Evolutionary conservation across 1,140 invertebrate genomes (phyloP), one percentile per base, ranked within the genome.

Genomic region (Bacillus rossius): DNA sequence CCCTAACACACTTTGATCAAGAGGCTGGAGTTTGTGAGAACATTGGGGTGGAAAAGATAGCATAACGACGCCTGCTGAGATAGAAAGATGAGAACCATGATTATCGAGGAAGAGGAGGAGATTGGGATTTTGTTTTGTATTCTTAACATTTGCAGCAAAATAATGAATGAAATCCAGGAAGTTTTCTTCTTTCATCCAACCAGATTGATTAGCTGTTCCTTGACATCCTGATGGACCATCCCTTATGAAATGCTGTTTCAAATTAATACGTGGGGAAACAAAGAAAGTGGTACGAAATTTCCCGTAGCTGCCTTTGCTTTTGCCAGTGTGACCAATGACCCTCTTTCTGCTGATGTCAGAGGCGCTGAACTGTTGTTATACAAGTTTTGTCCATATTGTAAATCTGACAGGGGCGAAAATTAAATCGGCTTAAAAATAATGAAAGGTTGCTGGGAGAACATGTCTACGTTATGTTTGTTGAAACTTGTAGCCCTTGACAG

Each of bases 211-310:
- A 2, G 8, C 3, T 2, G 4, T 26, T 41, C 34, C 52, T 13
- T 2, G 43, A 56, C 59, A 66, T 20, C 67, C 69, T 23, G 65
- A 3, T 26, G 75, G 76, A 22, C 71, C 75, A 66, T 72, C 71
- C 45, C 65, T 68, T 4, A 79, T 57, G 56, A 81, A 77, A 61
- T 75, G 69, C 13, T 72, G 65, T 42, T 72, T 63, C 56, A 67
- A 75, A 54, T 69, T 60, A 5, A 72, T 66, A 57, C 73, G 25
- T 4, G 74, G 71, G 62, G 75, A 75, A 25, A 75, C 62, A 57
- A 76, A 75, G 20, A 74, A 34, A 29, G 71, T 45, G 73, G 72
- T 22, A 72, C 50, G 37, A 54, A 34, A 57, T 68, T 67, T 38
- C 68, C 68, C 25, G 67, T 63, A 20, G 71, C 67, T 67, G 64